A percentile compares a stretch with the other conserved stretches of the same genome.
These are phyloP conservation scores for Drosophila watanabei DNA, from an alignment of 1,140 invertebrate genomes.

Conservation along the genomic window DNA sequence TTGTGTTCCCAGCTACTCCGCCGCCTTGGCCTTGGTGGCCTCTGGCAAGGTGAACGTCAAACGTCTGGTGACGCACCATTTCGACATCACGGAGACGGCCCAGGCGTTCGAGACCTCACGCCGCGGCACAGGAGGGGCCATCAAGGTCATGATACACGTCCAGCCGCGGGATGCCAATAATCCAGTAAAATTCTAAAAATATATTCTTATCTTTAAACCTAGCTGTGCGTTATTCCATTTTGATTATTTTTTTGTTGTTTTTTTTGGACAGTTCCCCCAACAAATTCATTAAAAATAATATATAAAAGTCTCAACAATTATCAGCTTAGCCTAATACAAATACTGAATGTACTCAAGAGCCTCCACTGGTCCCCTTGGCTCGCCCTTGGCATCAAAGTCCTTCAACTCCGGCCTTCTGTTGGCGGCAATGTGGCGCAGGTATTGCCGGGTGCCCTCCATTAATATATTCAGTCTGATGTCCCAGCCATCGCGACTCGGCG, in stretches of 20 bases:
- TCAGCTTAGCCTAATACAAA: slow-evolving; percentile 12
- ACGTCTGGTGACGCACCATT: slow-evolving; percentile 96
- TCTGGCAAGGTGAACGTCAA: slow-evolving; percentile 94
- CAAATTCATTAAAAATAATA: neutral
- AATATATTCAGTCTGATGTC: neutral
- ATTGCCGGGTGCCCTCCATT: slow-evolving; percentile 19
- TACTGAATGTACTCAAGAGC: slow-evolving; percentile 20
- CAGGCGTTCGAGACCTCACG: slow-evolving; percentile 95
- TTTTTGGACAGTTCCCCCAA: neutral
- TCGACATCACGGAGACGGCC: slow-evolving; percentile 92
- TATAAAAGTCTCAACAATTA: neutral
- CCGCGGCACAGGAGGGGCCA: slow-evolving; percentile 89
- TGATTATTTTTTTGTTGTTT: neutral
- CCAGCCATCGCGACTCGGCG: slow-evolving; percentile 14
- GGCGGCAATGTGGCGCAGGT: slow-evolving; percentile 39
- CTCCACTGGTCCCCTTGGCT: slow-evolving; percentile 8
- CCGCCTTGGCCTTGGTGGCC: slow-evolving; percentile 93
- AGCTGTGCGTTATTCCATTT: slow-evolving; percentile 11
- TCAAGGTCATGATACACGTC: slow-evolving; percentile 98
- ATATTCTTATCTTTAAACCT: slow-evolving; percentile 22
- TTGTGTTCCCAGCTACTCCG: slow-evolving; percentile 88
- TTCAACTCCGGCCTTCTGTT: slow-evolving; percentile 28
- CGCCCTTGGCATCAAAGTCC: slow-evolving; percentile 26
- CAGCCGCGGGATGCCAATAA: slow-evolving; percentile 87
- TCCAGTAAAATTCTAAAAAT: slow-evolving; percentile 63